Conservation (phyloP, 92 coral and sea anemone genomes). For the Phenganax marumi region DNA sequence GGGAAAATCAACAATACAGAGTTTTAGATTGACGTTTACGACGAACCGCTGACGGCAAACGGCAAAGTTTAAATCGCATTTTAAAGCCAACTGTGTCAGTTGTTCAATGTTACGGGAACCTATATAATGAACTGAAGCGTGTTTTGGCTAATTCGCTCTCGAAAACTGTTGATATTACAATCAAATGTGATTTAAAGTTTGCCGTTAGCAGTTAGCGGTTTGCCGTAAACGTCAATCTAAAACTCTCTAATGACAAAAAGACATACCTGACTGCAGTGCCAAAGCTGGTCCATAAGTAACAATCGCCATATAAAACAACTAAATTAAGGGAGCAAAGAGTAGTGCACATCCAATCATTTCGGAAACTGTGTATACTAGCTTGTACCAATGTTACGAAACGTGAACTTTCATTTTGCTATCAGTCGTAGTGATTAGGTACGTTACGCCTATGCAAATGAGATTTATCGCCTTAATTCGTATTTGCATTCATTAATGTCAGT, state of each 20-base stretch:
- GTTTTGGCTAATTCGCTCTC: no score
- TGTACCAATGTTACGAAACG: background rate
- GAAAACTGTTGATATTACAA: no score
- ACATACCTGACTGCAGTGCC: constrained; percentile 80
- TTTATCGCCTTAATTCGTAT: background rate
- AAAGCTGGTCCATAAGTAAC: constrained; percentile 86
- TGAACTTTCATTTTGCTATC: background rate
- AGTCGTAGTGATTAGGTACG: background rate
- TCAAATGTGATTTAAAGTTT: no score
- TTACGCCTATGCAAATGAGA: background rate
- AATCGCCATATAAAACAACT: constrained; percentile 85
- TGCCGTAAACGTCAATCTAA: no score
- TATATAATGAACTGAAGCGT: no score
- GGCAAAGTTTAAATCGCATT: no score
- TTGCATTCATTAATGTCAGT: background rate
- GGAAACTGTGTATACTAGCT: background rate
- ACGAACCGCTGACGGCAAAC: no score
- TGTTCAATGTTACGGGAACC: no score
- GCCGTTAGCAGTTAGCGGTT: no score
- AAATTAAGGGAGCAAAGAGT: background rate
- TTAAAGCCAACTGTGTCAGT: no score
- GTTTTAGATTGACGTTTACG: no score
- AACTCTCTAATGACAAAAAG: background rate
- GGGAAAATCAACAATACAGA: background rate
- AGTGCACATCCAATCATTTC: background rate